phyloP scores from a whole-genome alignment of 2,113 vertebrate species.

The Tetrax tetrax region DNA sequence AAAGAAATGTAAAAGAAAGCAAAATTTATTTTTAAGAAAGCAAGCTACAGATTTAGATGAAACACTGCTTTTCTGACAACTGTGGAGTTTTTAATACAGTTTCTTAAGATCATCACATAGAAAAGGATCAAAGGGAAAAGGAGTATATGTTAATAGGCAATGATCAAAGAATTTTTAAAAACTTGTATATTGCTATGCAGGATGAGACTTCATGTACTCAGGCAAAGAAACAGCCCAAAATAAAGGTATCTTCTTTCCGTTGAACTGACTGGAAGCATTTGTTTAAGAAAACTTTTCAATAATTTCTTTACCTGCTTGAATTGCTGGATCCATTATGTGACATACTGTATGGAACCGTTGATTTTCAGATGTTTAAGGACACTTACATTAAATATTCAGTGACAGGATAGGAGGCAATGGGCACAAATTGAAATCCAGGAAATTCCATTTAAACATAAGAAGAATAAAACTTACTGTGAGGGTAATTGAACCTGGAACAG shows the following conservation, averaged over 20 bases:
- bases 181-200: not conserved
- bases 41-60: not conserved
- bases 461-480: not conserved
- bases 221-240: not conserved
- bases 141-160: not conserved
- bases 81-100: not conserved
- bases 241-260: not conserved
- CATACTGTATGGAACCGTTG: not conserved
- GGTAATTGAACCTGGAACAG: not conserved
- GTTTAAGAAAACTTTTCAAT: not conserved
- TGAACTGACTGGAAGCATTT: not conserved
- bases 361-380: not conserved
- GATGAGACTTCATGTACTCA: not conserved
- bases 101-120: not conserved
- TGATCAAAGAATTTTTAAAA: conserved; percentile 14
- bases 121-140: not conserved
- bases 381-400: not conserved
- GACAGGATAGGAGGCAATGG: not conserved
- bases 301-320: not conserved
- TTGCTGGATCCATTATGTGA: not conserved
- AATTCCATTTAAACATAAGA: not conserved
- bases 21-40: not conserved
- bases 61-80: not conserved
- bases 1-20: not conserved
- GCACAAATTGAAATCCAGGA: not conserved